Percentiles rank a stretch among this genome's conserved stretches.
phyloP scores from a whole-genome alignment of 2,888 invertebrate species.

The Phalangium opilio region DNA sequence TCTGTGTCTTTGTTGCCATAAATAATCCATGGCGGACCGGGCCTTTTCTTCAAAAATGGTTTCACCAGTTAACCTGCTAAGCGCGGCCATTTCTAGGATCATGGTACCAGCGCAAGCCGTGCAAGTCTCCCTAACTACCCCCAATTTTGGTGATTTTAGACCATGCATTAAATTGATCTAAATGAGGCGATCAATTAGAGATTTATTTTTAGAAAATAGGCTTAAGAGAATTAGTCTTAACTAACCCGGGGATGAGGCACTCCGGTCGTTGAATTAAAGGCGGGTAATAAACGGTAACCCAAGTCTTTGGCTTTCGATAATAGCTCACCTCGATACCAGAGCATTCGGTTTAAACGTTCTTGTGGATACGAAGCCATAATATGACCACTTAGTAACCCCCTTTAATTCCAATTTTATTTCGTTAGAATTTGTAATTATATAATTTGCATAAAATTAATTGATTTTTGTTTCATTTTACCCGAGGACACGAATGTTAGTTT shows the following conservation, averaged over 20 bases:
- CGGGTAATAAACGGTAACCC: conserved; percentile 81
- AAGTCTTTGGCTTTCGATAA: conserved; percentile 79
- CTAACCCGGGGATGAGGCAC: conserved; percentile 85
- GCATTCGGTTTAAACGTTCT: conserved; percentile 48
- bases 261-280: conserved; percentile 94
- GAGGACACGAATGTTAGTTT: conserved; percentile 93
- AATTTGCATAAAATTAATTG: no score
- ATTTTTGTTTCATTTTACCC: conserved; percentile 60
- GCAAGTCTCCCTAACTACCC: conserved; percentile 74
- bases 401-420: no score
- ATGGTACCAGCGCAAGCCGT: conserved; percentile 98
- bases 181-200: no score
- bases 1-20: conserved; percentile 86
- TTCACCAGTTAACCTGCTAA: conserved; percentile 77
- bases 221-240: background rate
- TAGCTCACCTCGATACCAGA: conserved; percentile 76
- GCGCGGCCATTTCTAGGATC: conserved; percentile 90
- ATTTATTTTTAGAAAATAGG: no score
- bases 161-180: conserved; percentile 68
- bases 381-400: conserved; percentile 82
- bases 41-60: conserved; percentile 87
- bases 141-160: conserved; percentile 54
- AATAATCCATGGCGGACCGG: conserved; percentile 84
- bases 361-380: conserved; percentile 69
- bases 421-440: no score